A percentile compares a stretch with the other conserved stretches of the same genome.
phyloP scores from a whole-genome alignment of 2,113 vertebrate species.

The Cottus gobio region DNA sequence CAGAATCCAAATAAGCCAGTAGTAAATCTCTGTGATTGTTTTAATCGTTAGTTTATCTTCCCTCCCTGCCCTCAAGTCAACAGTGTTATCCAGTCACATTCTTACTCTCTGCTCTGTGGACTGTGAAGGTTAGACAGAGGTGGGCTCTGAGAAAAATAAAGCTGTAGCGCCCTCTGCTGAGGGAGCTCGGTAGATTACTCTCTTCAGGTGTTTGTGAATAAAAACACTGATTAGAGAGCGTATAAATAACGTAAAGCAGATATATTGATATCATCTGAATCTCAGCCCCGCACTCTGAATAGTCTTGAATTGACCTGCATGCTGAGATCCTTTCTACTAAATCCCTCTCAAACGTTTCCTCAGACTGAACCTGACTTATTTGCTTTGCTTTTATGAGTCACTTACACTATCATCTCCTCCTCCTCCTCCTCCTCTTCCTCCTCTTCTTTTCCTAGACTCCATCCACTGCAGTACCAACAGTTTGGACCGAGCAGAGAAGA shows the following conservation, averaged over 20 bases:
- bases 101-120: slow-evolving; percentile 12
- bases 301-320: slow-evolving; percentile 16
- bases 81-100: slow-evolving; percentile 15
- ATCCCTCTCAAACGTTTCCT: background rate
- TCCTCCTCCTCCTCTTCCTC: background rate
- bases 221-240: background rate
- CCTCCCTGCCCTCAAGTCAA: background rate
- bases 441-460: slow-evolving; percentile 81
- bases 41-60: slow-evolving; percentile 15
- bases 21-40: background rate
- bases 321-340: background rate
- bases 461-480: slow-evolving; percentile 81
- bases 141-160: slow-evolving; percentile 11
- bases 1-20: background rate
- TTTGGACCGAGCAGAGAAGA: slow-evolving; percentile 85
- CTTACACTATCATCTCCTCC: background rate
- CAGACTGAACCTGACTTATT: background rate
- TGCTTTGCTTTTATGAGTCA: background rate
- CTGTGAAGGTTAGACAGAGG: slow-evolving; percentile 3
- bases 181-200: background rate
- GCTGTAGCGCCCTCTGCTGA: slow-evolving; percentile 71
- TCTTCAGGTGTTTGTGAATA: background rate
- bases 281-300: background rate
- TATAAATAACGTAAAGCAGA: background rate
- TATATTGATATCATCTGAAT: background rate